Evolutionary conservation across 92 coral and sea anemone species (phyloP).

Genomic region (Porites evermanni): DNA sequence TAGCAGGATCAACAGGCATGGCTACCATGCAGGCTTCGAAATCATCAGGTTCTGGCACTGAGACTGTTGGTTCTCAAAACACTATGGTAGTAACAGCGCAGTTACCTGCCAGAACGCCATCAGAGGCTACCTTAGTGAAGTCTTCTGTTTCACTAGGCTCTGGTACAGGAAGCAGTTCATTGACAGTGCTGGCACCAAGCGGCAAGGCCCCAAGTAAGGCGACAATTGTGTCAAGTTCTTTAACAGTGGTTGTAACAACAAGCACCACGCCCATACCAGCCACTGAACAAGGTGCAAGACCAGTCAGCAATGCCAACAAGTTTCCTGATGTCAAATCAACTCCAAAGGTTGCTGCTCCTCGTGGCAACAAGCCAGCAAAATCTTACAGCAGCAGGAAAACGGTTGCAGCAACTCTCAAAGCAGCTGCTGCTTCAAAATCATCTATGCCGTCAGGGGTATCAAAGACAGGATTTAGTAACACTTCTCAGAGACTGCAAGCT

Average conservation of each 20-base stretch:
- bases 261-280: conserved; percentile 22
- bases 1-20: neutral
- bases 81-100: conserved; percentile 3
- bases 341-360: conserved; percentile 26
- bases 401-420: conserved; percentile 50
- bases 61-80: neutral
- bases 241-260: conserved; percentile 55
- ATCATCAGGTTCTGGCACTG: neutral
- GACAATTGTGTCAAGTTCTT: conserved; percentile 35
- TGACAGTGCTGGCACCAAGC: conserved; percentile 22
- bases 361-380: conserved; percentile 13
- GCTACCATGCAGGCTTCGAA: neutral
- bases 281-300: conserved; percentile 46
- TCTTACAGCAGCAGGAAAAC: conserved; percentile 42
- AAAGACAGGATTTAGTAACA: neutral
- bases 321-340: conserved; percentile 20
- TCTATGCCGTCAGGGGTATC: neutral
- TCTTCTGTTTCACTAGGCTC: neutral
- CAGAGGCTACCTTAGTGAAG: neutral
- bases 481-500: conserved; percentile 11
- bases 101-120: conserved; percentile 4
- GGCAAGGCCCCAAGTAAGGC: conserved; percentile 22
- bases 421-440: conserved; percentile 35
- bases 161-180: conserved; percentile 19
- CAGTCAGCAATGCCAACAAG: conserved; percentile 21